Evolutionary conservation across 1,140 invertebrate species (phyloP).

Genomic region (Drosophila burlai): DNA sequence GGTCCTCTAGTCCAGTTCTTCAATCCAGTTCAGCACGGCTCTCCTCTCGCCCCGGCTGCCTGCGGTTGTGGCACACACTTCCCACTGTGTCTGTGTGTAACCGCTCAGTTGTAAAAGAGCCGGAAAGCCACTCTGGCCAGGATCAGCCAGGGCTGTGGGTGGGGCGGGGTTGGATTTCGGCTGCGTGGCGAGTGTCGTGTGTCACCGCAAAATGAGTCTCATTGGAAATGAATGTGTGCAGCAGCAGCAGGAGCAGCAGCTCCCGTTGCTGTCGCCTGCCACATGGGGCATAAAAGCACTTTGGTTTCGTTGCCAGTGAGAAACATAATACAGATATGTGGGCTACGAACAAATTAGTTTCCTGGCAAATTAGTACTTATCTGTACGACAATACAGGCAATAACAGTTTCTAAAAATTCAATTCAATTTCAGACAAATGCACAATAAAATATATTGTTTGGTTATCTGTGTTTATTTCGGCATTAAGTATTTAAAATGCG

Average conservation of each 20-base stretch:
- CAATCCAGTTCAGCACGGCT: not conserved
- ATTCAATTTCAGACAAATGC: not conserved
- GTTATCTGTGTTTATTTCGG: not conserved
- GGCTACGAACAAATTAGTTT: conserved; percentile 4
- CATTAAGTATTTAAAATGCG: not conserved
- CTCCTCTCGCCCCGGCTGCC: not conserved
- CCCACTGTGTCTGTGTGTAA: conserved; percentile 62
- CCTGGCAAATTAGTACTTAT: conserved; percentile 19
- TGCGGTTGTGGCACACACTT: conserved; percentile 58
- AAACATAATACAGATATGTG: conserved; percentile 12
- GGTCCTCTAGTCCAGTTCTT: conserved; percentile 34
- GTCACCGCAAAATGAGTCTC: conserved; percentile 79
- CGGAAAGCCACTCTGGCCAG: conserved; percentile 66
- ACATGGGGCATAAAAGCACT: conserved; percentile 64
- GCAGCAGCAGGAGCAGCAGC: conserved; percentile 6
- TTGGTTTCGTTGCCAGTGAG: conserved; percentile 60
- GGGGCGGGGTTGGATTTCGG: conserved; percentile 14
- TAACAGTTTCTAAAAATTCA: not conserved
- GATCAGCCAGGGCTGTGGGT: conserved; percentile 54
- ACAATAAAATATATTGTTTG: too few species aligned
- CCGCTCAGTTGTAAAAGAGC: conserved; percentile 78
- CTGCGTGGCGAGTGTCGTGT: conserved; percentile 46
- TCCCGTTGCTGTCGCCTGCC: conserved; percentile 34
- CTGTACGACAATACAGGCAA: not conserved
- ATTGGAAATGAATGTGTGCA: conserved; percentile 76